These are phyloP conservation scores for Cylloceria caligata DNA, from an alignment of 2,888 invertebrate genomes.

Conservation along the genomic window DNA sequence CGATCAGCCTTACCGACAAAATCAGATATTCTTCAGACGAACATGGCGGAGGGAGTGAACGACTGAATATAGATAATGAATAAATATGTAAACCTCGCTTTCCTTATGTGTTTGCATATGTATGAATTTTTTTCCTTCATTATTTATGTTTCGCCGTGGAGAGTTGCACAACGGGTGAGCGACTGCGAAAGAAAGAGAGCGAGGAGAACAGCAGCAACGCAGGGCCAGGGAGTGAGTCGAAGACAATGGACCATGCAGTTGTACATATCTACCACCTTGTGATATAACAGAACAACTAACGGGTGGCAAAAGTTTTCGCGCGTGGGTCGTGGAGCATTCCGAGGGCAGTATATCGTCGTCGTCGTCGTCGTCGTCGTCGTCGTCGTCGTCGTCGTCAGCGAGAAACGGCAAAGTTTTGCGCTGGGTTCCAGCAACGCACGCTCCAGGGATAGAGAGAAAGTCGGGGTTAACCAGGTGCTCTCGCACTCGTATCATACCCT, in stretches of 20 bases:
- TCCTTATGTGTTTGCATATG: constrained; percentile 60
- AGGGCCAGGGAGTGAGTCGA: constrained; percentile 36
- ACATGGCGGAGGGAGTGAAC: constrained; percentile 35
- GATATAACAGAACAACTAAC: constrained; percentile 71
- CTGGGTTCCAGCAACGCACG: constrained; percentile 12
- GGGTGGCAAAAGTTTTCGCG: constrained; percentile 77
- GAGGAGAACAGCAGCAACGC: constrained; percentile 48
- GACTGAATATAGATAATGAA: constrained; percentile 61
- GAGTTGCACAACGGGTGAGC: constrained; percentile 61
- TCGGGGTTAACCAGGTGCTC: constrained; percentile 61
- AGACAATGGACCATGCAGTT: constrained; percentile 64
- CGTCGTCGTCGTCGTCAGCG: constrained; percentile 20
- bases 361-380: constrained; percentile 19
- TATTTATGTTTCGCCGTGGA: constrained; percentile 64
- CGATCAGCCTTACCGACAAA: constrained; percentile 32
- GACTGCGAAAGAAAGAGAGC: constrained; percentile 51
- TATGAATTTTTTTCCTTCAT: constrained; percentile 54
- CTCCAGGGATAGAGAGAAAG: constrained; percentile 61
- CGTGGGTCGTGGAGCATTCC: constrained; percentile 68
- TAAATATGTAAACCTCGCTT: constrained; percentile 61
- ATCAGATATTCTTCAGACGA: constrained; percentile 49
- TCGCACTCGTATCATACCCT: constrained; percentile 48
- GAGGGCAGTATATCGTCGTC: constrained; percentile 34
- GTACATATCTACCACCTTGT: constrained; percentile 54
- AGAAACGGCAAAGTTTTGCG: constrained; percentile 52